Evolutionary conservation across 2,113 vertebrate genomes (phyloP).

Genomic region (Probosciger aterrimus): DNA sequence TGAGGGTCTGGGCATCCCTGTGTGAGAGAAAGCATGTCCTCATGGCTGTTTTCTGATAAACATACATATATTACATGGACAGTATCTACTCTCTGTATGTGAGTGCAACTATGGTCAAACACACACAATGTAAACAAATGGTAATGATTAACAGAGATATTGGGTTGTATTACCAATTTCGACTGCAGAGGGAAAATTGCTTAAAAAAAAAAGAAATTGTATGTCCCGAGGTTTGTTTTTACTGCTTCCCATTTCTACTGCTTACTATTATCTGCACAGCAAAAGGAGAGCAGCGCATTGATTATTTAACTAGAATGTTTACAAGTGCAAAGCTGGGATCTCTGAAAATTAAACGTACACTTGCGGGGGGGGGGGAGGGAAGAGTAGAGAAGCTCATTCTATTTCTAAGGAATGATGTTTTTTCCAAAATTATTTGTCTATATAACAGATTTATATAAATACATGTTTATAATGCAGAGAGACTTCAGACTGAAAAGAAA

Average conservation of each 20-base stretch:
- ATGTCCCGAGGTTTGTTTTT: not conserved
- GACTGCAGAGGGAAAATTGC: conserved; percentile 47
- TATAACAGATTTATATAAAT: not conserved
- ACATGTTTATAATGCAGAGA: conserved; percentile 32
- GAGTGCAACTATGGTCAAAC: conserved; percentile 47
- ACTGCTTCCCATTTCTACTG: conserved; percentile 20
- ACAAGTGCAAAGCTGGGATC: conserved; percentile 53
- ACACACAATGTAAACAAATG: conserved; percentile 70
- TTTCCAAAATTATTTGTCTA: conserved; percentile 44
- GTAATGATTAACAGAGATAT: conserved; percentile 72
- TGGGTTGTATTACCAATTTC: conserved; percentile 57
- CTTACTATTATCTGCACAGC: conserved; percentile 23
- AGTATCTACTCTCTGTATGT: not conserved
- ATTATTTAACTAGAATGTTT: conserved; percentile 71
- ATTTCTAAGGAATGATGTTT: conserved; percentile 41
- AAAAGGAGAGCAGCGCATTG: conserved; percentile 50
- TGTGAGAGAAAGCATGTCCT: not conserved
- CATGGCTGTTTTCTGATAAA: not conserved
- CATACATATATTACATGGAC: conserved; percentile 3
- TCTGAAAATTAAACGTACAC: conserved; percentile 45
- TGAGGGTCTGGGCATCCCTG: not conserved
- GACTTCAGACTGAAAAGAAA: conserved; percentile 12
- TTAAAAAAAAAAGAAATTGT: not conserved
- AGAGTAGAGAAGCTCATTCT: not conserved
- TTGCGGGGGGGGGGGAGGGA: not conserved